These are phyloP conservation scores for Gadopsis bispinosus DNA, from an alignment of 2,797 vertebrate genomes.

Conservation along the genomic window DNA sequence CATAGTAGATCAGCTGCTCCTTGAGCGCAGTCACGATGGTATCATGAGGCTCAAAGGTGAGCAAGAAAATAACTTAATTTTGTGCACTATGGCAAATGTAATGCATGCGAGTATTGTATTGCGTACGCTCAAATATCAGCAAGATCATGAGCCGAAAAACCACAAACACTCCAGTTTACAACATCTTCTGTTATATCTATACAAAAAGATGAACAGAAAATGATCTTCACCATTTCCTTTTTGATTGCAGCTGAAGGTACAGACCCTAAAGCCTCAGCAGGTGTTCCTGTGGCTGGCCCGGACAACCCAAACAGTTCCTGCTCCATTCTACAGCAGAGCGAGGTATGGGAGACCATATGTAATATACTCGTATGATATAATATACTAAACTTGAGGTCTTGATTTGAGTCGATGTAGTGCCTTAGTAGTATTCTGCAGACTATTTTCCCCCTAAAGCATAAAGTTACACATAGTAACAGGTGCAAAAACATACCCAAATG, in stretches of 20 bases:
- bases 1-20: conserved; percentile 86
- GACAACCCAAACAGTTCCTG: conserved; percentile 49
- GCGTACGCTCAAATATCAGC: neutral
- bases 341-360: conserved; percentile 62
- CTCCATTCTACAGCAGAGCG: conserved; percentile 45
- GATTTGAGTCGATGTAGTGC: neutral
- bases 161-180: neutral
- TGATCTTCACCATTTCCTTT: conserved; percentile 31
- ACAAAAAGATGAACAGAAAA: conserved; percentile 56
- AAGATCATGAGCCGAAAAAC: conserved; percentile 8
- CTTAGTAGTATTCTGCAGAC: neutral
- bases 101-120: neutral
- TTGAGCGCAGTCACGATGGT: conserved; percentile 90
- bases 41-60: conserved; percentile 90
- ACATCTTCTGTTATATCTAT: conserved; percentile 13
- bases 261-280: conserved; percentile 36
- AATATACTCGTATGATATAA: neutral
- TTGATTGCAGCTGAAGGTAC: conserved; percentile 51
- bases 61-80: neutral
- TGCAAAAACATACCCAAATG: conserved; percentile 5
- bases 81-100: neutral
- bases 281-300: conserved; percentile 28
- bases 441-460: neutral
- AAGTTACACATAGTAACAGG: neutral
- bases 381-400: neutral